Base-by-base conservation (phyloP, 1,140 invertebrate genomes). In the Ips typographus region DNA sequence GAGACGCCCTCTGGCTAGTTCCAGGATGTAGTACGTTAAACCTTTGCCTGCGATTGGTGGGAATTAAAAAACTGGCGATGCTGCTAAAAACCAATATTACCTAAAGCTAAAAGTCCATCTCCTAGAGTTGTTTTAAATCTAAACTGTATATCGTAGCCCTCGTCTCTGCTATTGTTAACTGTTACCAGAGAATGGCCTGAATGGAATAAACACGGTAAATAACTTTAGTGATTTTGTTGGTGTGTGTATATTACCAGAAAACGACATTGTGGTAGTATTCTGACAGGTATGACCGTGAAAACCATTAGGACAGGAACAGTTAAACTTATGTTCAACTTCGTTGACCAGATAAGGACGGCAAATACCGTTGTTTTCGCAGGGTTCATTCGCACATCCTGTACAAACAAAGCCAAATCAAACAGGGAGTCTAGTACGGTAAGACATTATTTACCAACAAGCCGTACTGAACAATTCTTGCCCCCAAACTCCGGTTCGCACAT, bases 381-480 rank as follows among this genome's bases (percentile, higher is more conserved):
- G 85, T 73, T 87, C 88, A 57, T 82, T 80, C 1, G 82, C 79
- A 79, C 94, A 96, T 2, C 92, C 94, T 65, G 82, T 22, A 22
- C 22, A 22, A 22, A 85, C 70, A 96, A 82, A 56, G 84, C 91
- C 2, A 49, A 57, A 22, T 7, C 4, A 39, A 44, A 63, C 1
- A 53, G 8, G 43, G n/a, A 7, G 42, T 56, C 2, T 2, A 4
- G 37, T 22, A 2, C 8, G 1, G 6, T 2, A 55, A 22, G 1
- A 8, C 5, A 5, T 1, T 6, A 39, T 56, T 60, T 49, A 73
- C 72, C 94, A 58, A 82, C 85, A 70, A 96, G 82, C 61, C 84
- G 84, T 3, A 95, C 92, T 1, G 91, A 93, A 80, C 96, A 98
- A 81, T 97, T 97, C 79, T 94, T 95, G 1, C 94, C 95, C 38